Evolutionary conservation across 2,113 vertebrate species (phyloP).

Genomic region (Gallinago paraguaiae): DNA sequence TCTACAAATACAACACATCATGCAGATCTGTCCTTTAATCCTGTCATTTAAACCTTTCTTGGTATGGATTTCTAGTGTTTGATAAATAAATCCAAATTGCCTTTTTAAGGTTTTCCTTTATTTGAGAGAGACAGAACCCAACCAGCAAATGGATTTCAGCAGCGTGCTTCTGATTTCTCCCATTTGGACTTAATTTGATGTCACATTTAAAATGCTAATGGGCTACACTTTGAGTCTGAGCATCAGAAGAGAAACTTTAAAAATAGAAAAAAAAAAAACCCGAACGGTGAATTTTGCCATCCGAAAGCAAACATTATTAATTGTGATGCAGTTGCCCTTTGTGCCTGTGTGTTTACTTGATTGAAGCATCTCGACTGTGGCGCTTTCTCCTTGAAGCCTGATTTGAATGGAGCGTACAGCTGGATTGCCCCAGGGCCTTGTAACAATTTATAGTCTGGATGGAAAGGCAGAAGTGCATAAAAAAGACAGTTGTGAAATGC

Average conservation of each 20-base stretch:
- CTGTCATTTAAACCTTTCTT: background rate
- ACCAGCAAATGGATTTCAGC: slow-evolving; percentile 14
- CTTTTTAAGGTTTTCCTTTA: background rate
- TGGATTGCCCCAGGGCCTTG: slow-evolving; percentile 67
- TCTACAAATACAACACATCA: background rate
- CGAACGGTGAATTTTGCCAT: background rate
- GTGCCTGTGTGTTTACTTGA: slow-evolving; percentile 68
- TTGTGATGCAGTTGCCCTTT: slow-evolving; percentile 65
- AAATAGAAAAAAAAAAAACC: background rate
- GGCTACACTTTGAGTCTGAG: background rate
- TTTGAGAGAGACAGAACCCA: background rate
- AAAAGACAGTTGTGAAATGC: slow-evolving; percentile 61
- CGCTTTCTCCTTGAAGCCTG: slow-evolving; percentile 65
- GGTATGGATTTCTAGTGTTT: background rate
- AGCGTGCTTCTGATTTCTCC: background rate
- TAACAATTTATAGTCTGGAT: slow-evolving; percentile 63
- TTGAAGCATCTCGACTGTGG: slow-evolving; percentile 61
- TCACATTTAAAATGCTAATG: slow-evolving; percentile 44
- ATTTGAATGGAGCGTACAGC: slow-evolving; percentile 61
- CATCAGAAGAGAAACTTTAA: slow-evolving; percentile 9
- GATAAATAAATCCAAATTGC: background rate
- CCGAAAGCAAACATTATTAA: slow-evolving; percentile 4
- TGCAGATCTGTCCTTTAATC: background rate
- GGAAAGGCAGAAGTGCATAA: slow-evolving; percentile 67
- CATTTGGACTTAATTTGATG: slow-evolving; percentile 22